Evolutionary conservation across 2,888 invertebrate genomes (phyloP).

Genomic region (Brassicogethes aeneus): DNA sequence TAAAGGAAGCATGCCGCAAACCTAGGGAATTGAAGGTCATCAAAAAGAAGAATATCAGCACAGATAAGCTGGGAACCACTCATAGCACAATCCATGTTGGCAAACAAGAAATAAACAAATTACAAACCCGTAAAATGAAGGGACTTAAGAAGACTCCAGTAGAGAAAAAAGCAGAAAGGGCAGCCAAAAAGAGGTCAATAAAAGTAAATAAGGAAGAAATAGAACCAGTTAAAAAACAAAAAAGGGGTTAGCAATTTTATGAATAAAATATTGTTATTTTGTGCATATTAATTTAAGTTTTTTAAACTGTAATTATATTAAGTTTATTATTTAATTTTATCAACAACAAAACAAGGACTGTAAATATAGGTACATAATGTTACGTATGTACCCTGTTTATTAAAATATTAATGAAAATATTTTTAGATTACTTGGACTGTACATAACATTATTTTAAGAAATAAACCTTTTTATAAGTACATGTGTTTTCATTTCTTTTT

Average conservation of each 20-base stretch:
- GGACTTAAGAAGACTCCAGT: slow-evolving; percentile 68
- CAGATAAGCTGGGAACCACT: slow-evolving; percentile 80
- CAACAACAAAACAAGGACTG: too few species aligned
- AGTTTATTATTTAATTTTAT: too few species aligned
- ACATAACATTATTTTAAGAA: too few species aligned
- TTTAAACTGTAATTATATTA: too few species aligned
- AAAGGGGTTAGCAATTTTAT: neutral
- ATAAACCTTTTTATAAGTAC: too few species aligned
- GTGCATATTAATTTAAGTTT: neutral
- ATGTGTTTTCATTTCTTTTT: too few species aligned
- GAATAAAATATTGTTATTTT: neutral
- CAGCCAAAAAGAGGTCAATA: slow-evolving; percentile 26
- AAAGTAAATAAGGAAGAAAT: neutral
- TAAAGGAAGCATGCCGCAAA: slow-evolving; percentile 70
- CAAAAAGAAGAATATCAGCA: slow-evolving; percentile 85
- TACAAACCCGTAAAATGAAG: slow-evolving; percentile 89
- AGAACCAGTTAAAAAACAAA: neutral
- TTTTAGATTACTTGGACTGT: too few species aligned
- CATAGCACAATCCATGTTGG: slow-evolving; percentile 90
- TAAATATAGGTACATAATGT: too few species aligned
- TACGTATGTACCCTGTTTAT: too few species aligned
- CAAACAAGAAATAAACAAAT: slow-evolving; percentile 70
- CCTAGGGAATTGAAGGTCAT: slow-evolving; percentile 70
- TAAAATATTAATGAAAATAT: too few species aligned
- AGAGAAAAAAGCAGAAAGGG: slow-evolving; percentile 53